Evolutionary conservation across 2,113 vertebrate genomes (phyloP).

Genomic region (Prietella phreatophila): DNA sequence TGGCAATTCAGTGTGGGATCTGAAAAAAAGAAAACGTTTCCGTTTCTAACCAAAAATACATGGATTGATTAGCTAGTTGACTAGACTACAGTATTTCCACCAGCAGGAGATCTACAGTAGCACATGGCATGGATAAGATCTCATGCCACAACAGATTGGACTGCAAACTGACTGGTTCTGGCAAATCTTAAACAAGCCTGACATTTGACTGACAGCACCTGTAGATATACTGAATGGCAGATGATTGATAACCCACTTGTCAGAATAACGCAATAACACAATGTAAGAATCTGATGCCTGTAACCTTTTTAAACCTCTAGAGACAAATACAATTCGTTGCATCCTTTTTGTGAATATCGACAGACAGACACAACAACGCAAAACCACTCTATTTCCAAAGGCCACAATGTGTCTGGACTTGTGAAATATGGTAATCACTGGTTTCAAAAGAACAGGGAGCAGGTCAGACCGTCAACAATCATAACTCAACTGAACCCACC

Average conservation of each 20-base stretch:
- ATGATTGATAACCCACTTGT: slow-evolving; percentile 18
- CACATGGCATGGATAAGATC: slow-evolving; percentile 19
- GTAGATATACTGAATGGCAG: background rate
- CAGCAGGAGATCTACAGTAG: slow-evolving; percentile 14
- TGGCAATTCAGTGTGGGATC: background rate
- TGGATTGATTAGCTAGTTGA: background rate
- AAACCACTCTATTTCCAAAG: slow-evolving; percentile 13
- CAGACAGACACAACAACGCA: background rate
- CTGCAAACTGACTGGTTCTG: slow-evolving; percentile 10
- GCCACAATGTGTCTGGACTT: slow-evolving; percentile 30
- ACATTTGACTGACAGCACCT: slow-evolving; percentile 17
- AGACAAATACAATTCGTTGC: slow-evolving; percentile 1
- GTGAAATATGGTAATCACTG: slow-evolving; percentile 35
- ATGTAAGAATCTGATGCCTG: background rate
- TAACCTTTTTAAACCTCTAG: slow-evolving; percentile 19
- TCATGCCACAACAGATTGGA: slow-evolving; percentile 17
- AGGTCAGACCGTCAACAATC: slow-evolving; percentile 17
- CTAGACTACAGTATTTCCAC: background rate
- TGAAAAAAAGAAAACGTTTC: background rate
- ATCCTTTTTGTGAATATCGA: background rate
- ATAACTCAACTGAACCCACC: slow-evolving; percentile 38
- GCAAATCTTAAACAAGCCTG: slow-evolving; percentile 12
- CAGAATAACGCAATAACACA: background rate
- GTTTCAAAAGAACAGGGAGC: slow-evolving; percentile 28
- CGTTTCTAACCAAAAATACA: background rate